phyloP scores from a whole-genome alignment of 2,113 vertebrate species.

The Solenodon paradoxus region DNA sequence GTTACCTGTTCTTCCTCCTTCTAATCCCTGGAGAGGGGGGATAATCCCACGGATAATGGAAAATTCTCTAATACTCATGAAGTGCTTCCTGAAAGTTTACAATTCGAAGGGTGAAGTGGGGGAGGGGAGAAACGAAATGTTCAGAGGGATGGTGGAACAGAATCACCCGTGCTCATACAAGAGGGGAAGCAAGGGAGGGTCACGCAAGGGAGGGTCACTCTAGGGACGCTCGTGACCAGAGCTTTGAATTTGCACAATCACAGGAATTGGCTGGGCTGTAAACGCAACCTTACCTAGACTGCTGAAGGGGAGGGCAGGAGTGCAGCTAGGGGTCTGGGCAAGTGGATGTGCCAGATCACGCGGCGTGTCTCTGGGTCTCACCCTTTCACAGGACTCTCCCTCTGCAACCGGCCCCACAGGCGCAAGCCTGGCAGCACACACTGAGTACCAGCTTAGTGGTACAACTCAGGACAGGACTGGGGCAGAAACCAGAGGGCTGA shows the following conservation, averaged over 20 bases:
- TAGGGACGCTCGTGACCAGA: neutral
- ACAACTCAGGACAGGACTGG: neutral
- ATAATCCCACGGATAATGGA: neutral
- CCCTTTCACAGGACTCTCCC: neutral
- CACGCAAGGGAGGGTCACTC: neutral
- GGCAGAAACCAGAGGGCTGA: neutral
- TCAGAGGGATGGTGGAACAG: neutral
- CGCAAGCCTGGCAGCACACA: neutral
- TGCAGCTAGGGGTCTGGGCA: neutral
- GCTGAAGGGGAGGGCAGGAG: neutral
- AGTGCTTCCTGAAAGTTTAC: neutral
- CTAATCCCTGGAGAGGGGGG: neutral
- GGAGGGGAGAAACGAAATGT: neutral
- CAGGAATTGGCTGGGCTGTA: neutral
- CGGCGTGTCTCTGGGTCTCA: neutral
- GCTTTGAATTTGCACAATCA: neutral
- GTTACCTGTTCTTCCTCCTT: neutral
- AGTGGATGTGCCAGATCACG: neutral
- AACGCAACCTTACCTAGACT: neutral
- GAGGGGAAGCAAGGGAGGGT: neutral
- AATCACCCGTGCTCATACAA: neutral
- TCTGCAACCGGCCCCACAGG: neutral
- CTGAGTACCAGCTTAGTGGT: neutral
- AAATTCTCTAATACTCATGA: neutral
- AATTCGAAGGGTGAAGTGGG: neutral